These are phyloP conservation scores for Hydropsyche tenuis DNA, from an alignment of 1,140 invertebrate species.

Conservation along the genomic window DNA sequence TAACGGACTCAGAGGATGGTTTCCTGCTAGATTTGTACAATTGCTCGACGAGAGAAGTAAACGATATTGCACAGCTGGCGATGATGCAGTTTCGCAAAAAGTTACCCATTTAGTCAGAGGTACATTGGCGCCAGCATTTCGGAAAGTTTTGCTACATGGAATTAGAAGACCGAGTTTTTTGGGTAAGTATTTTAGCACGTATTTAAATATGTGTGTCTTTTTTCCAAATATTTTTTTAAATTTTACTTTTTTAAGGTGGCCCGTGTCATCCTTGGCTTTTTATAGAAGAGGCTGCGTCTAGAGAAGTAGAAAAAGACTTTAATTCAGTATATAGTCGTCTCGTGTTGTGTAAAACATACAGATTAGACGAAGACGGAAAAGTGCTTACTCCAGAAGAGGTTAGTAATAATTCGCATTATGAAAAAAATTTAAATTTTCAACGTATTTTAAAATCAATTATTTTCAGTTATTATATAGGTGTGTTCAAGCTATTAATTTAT, in stretches of 20 bases:
- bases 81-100: constrained; percentile 95
- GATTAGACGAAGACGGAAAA: constrained; percentile 98
- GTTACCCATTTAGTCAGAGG: constrained; percentile 97
- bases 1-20: constrained; percentile 98
- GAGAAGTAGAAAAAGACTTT: constrained; percentile 97
- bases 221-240: constrained; percentile 8
- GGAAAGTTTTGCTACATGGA: constrained; percentile 95
- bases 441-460: constrained; percentile 43
- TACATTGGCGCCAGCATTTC: constrained; percentile 90
- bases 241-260: constrained; percentile 68
- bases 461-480: constrained; percentile 87
- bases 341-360: constrained; percentile 97
- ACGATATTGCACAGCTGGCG: constrained; percentile 94
- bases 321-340: constrained; percentile 97
- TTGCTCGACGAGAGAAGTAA: constrained; percentile 96
- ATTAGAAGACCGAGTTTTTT: constrained; percentile 87
- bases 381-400: constrained; percentile 98
- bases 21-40: constrained; percentile 98
- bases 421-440: background rate
- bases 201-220: too few species aligned
- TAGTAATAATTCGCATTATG: constrained; percentile 18
- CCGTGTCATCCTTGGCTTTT: constrained; percentile 98
- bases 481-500: constrained; percentile 94
- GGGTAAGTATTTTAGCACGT: constrained; percentile 55
- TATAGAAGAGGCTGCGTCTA: constrained; percentile 94